Base-by-base conservation (phyloP, 1,140 invertebrate species). In the Sycophila sp. region DNA sequence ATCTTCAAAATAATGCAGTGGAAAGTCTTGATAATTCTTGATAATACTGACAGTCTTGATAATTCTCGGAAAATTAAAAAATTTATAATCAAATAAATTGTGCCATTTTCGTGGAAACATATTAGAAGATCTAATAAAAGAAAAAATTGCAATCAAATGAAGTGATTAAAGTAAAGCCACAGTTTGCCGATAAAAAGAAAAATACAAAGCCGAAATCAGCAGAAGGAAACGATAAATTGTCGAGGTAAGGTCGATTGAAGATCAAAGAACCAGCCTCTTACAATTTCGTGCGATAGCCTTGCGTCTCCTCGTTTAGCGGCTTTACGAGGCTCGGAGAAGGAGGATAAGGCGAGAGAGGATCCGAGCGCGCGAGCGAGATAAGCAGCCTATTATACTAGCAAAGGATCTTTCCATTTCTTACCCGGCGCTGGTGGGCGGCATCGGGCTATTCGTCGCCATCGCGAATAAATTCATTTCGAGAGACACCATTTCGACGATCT, bases 311-410 rank as follows among this genome's bases (percentile, higher is more conserved):
- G 13, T 53, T 19, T 24, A 53, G 38, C 22, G 24, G 11, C 45
- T 17, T 60, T 45, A 32, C n/a, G 26, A 47, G 2, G 24, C 8
- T 5, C 42, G 19, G 13, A 22, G 19, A 2, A 47, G 24, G 2
- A 47, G 24, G 24, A 47, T 22, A 63, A 34, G 4, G 13, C 40
- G 45, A 49, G 32, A 28, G 28, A 60, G 19, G 32, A 42, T 40
- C 40, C 24, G 42, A 42, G 13, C 15, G 22, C n/a, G n/a, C 5
- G 0, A 40, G 19, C 36, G 32, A 56, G 55, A 68, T 68, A 68
- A 68, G 65, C 53, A 68, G 65, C 65, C 65, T 58, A 68, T 68
- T 68, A 68, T 59, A 68, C 40, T 24, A 36, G 26, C 19, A 17
- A n/a, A 40, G 34, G 55, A 38, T 55, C 45, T 51, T 42, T 7